phyloP scores from a whole-genome alignment of 2,888 invertebrate genomes.

The Andrena hattorfiana region DNA sequence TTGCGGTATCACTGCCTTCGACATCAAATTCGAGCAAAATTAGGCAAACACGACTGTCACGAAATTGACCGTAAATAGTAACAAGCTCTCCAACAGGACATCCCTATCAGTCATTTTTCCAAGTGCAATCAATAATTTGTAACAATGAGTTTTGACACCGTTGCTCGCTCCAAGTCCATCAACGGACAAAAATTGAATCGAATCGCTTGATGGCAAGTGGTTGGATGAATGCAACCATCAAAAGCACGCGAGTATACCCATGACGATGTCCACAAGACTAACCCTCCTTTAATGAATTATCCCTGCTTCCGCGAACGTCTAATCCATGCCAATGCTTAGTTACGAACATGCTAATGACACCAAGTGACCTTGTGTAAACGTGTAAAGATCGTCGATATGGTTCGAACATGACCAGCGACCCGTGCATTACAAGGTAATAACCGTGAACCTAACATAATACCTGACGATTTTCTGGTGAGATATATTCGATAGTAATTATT shows the following conservation, averaged over 20 bases:
- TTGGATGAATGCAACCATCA: conserved; percentile 51
- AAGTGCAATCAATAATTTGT: conserved; percentile 54
- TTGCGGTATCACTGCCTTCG: no score
- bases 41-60: not conserved
- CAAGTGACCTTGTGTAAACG: conserved; percentile 57
- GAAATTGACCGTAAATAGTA: conserved; percentile 32
- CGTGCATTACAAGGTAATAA: conserved; percentile 32
- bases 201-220: conserved; percentile 41
- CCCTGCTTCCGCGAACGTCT: conserved; percentile 25
- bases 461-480: not conserved
- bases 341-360: conserved; percentile 62
- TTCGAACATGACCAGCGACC: conserved; percentile 40
- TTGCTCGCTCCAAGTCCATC: conserved; percentile 28
- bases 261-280: conserved; percentile 37
- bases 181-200: conserved; percentile 54
- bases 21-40: no score
- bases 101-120: conserved; percentile 30
- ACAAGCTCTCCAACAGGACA: not conserved
- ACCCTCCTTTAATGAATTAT: conserved; percentile 50
- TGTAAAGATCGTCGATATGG: conserved; percentile 65
- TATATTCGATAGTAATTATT: not conserved
- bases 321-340: conserved; percentile 37
- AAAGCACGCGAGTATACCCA: conserved; percentile 42
- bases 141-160: conserved; percentile 22
- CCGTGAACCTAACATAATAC: not conserved